A percentile compares a stretch with the other conserved stretches of the same genome.
phyloP scores from a whole-genome alignment of 1,140 invertebrate genomes.

The Hesperophylax magnus region DNA sequence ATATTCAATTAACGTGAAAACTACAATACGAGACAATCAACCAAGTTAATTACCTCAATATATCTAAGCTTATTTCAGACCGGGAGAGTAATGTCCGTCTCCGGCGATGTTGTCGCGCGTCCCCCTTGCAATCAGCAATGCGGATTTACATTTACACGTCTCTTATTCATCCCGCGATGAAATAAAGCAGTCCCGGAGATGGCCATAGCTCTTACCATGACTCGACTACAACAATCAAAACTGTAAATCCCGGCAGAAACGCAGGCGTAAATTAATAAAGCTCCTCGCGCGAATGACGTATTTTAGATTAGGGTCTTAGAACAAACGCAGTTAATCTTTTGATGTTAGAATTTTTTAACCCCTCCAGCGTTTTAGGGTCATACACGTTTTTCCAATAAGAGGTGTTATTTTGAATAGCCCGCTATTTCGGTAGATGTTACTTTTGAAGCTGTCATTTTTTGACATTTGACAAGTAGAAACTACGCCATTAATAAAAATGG shows the following conservation, averaged over 20 bases:
- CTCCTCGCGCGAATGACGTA: conserved; percentile 52
- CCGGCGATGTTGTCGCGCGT: conserved; percentile 4
- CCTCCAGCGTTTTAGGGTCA: no score
- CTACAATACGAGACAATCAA: neutral
- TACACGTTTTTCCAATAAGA: no score
- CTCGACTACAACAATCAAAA: conserved; percentile 47
- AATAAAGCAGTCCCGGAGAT: conserved; percentile 7
- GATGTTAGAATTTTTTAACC: no score
- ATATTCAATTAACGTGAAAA: neutral
- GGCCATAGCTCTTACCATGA: neutral
- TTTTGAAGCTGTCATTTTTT: no score
- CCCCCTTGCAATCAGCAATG: conserved; percentile 5
- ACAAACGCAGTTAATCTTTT: conserved; percentile 17
- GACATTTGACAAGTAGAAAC: no score
- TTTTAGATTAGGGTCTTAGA: conserved; percentile 48
- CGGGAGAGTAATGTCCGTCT: neutral
- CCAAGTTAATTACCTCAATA: neutral
- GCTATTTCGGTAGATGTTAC: no score
- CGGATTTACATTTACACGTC: conserved; percentile 1
- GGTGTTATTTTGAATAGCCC: no score
- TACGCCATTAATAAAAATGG: no score
- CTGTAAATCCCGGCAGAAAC: conserved; percentile 52
- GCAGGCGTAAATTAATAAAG: conserved; percentile 56
- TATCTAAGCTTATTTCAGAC: neutral
- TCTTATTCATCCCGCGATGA: neutral